Base-by-base conservation (phyloP, 2,797 vertebrate species). In the Sebastes minor region DNA sequence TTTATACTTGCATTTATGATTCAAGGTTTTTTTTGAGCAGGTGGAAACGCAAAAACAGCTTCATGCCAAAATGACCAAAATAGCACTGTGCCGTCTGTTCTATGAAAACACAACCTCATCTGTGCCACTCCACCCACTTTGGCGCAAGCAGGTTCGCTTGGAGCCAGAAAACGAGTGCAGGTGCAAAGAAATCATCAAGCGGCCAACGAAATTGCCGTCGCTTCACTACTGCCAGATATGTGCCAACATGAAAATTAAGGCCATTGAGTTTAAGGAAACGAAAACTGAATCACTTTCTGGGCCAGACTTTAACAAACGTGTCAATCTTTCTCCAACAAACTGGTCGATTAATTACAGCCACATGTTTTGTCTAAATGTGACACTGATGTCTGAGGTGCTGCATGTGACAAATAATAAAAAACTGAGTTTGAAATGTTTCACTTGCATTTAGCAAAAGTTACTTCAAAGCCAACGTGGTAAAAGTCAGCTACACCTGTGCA, bases 151-250 rank as follows among this genome's bases (percentile, higher is more conserved):
- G 22, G 8, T 57, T 32, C 0, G 3, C 22, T 30, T 14, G 2
- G 25, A 78, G 55, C 80, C 63, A 81, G 67, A 28, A 72, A 80
- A 72, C 28, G 35, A 38, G 46, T 70, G 64, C 82, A 68, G 52
- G 53, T 78, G 71, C 46, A 57, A 69, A 64, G 60, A 71, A 65
- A 77, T 76, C 12, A 72, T 52, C 52, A 61, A 56, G 27, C 10
- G 2, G 23, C 35, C 12, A 53, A 68, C 4, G 1, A 62, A 52
- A 46, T 13, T 53, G 27, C 57, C 33, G 13, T 32, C 16, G 23
- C 27, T 11, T 8, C 30, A 52, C 56, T 5, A 8, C 28, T 6
- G 22, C 22, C 61, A 69, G 46, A 10, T 52, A 64, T 20, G 55
- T 28, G 49, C 35, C 27, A 46, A 52, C 6, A 32, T n/a, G 4